Evolutionary conservation across 1,140 invertebrate species (phyloP).

Genomic region (Drosophila yakuba): DNA sequence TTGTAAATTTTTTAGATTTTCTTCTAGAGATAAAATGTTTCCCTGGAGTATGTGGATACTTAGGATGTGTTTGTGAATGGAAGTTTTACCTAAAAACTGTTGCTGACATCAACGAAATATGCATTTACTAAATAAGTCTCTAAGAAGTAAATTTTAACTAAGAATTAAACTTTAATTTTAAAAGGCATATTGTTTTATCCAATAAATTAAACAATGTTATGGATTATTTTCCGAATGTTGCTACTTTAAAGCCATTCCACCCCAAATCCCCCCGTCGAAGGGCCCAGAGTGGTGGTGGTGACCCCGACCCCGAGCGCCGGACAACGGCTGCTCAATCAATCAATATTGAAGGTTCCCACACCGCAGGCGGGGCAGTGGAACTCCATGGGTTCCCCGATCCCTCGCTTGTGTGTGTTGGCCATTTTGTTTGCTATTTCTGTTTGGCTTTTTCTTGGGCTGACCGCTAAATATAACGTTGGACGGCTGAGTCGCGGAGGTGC

Average conservation of each 20-base stretch:
- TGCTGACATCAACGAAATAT: background rate
- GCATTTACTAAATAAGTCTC: no score
- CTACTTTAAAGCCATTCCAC: background rate
- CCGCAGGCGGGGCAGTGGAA: constrained; percentile 7
- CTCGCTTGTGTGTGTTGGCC: constrained; percentile 31
- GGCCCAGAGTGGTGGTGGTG: background rate
- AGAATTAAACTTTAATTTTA: no score
- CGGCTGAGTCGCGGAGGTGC: constrained; percentile 37
- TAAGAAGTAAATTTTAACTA: no score
- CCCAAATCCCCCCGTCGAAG: background rate
- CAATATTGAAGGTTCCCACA: constrained; percentile 73
- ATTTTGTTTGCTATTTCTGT: constrained; percentile 63
- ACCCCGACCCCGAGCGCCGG: background rate
- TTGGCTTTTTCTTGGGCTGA: constrained; percentile 43
- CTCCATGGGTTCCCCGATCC: constrained; percentile 9
- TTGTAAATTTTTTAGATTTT: constrained; percentile 53
- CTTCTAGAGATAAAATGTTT: constrained; percentile 15
- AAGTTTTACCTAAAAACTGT: background rate
- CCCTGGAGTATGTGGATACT: constrained; percentile 47
- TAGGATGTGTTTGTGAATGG: background rate
- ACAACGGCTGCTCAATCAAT: constrained; percentile 62
- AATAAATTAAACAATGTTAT: no score
- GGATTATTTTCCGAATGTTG: background rate
- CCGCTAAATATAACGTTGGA: constrained; percentile 63
- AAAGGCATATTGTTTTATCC: no score